Evolutionary conservation across 2,888 invertebrate genomes (phyloP).

Genomic region (Ashinkailepas kermadecensis): DNA sequence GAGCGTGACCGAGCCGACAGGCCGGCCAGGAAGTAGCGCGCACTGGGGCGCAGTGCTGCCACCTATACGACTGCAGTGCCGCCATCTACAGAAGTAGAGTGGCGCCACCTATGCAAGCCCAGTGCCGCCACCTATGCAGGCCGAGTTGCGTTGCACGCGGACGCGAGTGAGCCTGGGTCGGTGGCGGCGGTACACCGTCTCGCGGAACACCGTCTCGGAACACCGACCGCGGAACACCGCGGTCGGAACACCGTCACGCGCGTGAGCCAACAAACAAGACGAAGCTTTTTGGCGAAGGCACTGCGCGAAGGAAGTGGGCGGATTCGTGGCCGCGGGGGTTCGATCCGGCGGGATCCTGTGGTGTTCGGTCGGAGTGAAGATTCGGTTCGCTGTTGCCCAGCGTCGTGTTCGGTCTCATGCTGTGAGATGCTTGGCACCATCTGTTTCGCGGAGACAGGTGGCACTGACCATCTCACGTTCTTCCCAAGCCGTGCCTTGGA

Average conservation of each 20-base stretch:
- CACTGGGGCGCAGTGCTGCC: background rate
- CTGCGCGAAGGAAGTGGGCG: no score
- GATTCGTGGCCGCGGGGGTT: no score
- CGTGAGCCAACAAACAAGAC: no score
- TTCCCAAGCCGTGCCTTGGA: background rate
- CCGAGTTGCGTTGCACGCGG: no score
- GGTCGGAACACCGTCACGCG: no score
- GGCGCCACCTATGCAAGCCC: no score
- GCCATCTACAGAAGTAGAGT: background rate
- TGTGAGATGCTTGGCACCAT: constrained; percentile 13
- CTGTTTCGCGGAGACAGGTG: background rate
- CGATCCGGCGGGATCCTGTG: background rate
- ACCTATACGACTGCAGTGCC: constrained; percentile 21
- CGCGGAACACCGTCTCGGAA: no score
- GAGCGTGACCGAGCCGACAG: constrained; percentile 20
- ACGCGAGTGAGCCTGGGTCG: no score
- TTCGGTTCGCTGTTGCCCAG: background rate
- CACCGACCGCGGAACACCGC: no score
- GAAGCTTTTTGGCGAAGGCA: no score
- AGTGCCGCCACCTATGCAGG: background rate
- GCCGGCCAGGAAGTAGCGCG: background rate
- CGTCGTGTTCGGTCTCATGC: background rate
- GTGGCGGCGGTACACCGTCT: no score
- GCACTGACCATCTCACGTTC: background rate
- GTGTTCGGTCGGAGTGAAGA: background rate